phyloP scores from a whole-genome alignment of 2,797 vertebrate genomes.

The Dallia pectoralis region DNA sequence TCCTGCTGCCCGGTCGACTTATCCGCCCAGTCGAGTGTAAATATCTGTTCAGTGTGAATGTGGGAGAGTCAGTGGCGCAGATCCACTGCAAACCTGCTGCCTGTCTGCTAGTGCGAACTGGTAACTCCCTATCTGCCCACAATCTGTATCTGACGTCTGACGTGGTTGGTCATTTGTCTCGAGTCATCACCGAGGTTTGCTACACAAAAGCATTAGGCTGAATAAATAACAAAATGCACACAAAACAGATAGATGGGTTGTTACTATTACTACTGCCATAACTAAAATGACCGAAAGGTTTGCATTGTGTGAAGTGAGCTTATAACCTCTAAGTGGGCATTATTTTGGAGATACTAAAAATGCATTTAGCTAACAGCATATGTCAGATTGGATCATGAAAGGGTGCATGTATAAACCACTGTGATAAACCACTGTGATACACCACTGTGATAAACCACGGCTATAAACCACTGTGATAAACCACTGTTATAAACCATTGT shows the following conservation, averaged over 20 bases:
- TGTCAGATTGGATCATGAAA: not conserved
- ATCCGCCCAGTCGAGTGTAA: not conserved
- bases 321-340: not conserved
- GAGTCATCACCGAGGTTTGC: not conserved
- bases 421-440: too few relatives aligned
- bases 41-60: not conserved
- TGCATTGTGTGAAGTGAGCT: not conserved
- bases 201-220: not conserved
- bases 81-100: not conserved
- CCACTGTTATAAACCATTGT: too few relatives aligned
- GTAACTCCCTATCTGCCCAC: not conserved
- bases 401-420: too few relatives aligned
- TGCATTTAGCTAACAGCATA: not conserved
- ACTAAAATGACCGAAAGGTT: not conserved
- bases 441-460: too few relatives aligned
- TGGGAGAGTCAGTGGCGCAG: not conserved
- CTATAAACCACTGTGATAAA: too few relatives aligned
- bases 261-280: not conserved
- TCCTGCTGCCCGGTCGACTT: not conserved
- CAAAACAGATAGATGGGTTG: too few relatives aligned
- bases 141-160: slow-evolving; percentile 1
- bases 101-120: not conserved
- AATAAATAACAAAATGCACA: not conserved
- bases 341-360: not conserved
- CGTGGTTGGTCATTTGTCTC: not conserved